Conservation (phyloP, 2,797 vertebrate genomes). For the Lagodon rhomboides region DNA sequence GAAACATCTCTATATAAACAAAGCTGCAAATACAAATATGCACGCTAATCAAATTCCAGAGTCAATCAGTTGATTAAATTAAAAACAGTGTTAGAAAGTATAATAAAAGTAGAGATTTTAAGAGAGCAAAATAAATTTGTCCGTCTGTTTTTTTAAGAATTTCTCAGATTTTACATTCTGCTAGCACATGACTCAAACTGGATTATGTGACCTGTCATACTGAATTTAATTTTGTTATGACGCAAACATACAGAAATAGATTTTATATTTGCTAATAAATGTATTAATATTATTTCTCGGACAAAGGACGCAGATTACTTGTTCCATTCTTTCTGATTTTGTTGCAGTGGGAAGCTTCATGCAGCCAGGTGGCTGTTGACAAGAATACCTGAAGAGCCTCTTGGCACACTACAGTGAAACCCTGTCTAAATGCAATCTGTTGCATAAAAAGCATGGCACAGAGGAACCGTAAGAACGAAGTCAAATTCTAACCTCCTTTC, state of each 20-base stretch:
- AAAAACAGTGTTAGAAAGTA: too few species aligned
- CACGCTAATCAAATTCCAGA: too few species aligned
- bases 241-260: too few species aligned
- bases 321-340: constrained; percentile 36
- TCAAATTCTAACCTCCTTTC: constrained; percentile 23
- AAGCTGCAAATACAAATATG: not conserved
- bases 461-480: constrained; percentile 30
- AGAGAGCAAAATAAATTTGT: not conserved
- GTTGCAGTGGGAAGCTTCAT: constrained; percentile 31
- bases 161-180: not conserved
- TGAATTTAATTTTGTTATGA: not conserved
- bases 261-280: too few species aligned
- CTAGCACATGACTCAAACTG: not conserved
- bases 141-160: not conserved
- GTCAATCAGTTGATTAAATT: too few species aligned
- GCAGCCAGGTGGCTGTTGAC: constrained; percentile 62
- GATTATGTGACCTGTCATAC: not conserved
- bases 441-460: constrained; percentile 48
- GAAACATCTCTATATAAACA: constrained; percentile 17
- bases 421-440: constrained; percentile 53
- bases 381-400: constrained; percentile 51
- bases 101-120: not conserved
- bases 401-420: constrained; percentile 41
- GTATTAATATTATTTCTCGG: not conserved
- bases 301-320: constrained; percentile 35